These are phyloP conservation scores for Oscheius sp. DNA, from an alignment of 2,888 invertebrate genomes.

Conservation along the genomic window DNA sequence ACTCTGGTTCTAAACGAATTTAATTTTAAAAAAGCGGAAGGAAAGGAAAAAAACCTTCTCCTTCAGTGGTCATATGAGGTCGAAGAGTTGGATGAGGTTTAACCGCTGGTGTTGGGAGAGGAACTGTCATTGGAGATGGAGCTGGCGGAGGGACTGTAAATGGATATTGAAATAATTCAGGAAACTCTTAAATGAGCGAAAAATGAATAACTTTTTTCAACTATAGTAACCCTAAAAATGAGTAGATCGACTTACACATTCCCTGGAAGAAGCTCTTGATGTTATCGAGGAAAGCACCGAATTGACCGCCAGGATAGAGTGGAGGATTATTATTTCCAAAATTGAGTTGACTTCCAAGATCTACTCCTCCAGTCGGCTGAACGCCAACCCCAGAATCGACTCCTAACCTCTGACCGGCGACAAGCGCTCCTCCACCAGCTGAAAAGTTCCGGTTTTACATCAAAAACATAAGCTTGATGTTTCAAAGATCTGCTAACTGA, in stretches of 20 bases:
- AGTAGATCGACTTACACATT: conserved; percentile 26
- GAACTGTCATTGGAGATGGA: conserved; percentile 6
- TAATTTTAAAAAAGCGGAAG: neutral
- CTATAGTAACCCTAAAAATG: neutral
- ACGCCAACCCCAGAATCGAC: conserved; percentile 42
- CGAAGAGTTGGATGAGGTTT: conserved; percentile 11
- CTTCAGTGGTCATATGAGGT: conserved; percentile 18
- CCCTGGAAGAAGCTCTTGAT: conserved; percentile 45
- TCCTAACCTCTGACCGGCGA: conserved; percentile 57
- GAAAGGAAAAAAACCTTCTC: neutral
- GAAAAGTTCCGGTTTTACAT: neutral
- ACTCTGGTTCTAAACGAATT: neutral
- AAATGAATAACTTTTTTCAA: too few relatives aligned
- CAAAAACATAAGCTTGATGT: neutral
- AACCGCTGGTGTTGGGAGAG: neutral
- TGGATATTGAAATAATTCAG: neutral
- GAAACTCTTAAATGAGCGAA: neutral
- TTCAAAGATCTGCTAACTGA: neutral
- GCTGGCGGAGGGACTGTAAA: conserved; percentile 23
- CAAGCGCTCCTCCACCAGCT: conserved; percentile 43
- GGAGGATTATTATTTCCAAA: conserved; percentile 36
- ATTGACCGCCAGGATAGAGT: conserved; percentile 47
- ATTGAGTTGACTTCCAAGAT: conserved; percentile 45
- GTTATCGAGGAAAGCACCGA: conserved; percentile 49
- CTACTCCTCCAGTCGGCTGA: conserved; percentile 34